Base-by-base conservation (phyloP, 2,888 invertebrate species). In the Pomacea canaliculata region DNA sequence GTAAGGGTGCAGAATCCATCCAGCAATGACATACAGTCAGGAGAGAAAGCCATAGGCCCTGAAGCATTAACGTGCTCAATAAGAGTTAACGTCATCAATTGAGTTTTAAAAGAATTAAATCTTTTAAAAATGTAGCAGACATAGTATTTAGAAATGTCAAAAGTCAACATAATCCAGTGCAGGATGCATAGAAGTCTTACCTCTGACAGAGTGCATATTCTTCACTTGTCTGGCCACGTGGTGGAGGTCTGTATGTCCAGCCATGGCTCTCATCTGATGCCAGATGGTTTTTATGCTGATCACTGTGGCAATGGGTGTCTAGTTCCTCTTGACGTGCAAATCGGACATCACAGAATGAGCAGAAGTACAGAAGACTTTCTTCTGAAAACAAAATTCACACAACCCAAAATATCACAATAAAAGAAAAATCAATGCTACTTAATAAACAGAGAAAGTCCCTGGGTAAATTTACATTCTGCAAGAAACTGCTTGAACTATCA, bases 181-280 rank as follows among this genome's bases (percentile, higher is more conserved):
- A 56, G 51, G 16, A 56, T 10, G 71, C 46, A 71, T 13, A 68
- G 23, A 46, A n/a, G n/a, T 76, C 85, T 89, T 92, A 94, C 85
- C 93, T 92, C 83, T 93, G 93, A 89, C 94, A 94, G 51, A 94
- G 88, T 16, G 92, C 91, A 86, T 94, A 95, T 10, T 93, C 93
- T 82, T 94, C 94, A 46, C 93, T 92, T 12, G 93, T 93, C 80
- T 93, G 93, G 9, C 94, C 94, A 77, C 94, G 91, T 48, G 94
- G 94, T 62, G 94, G 94, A 12, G 94, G 93, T 70, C 94, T 91
- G 92, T 93, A 94, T 84, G 93, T 93, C 88, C 88, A 88, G 49
- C 82, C 82, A 70, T 84, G 84, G 70, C 85, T 83, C 69, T 94
- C 94, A 89, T 94, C 94, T 16, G 94, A 94, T 93, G 94, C 94